Percentiles rank a stretch among this genome's conserved stretches.
These are phyloP conservation scores for Amniataba percoides DNA, from an alignment of 2,797 vertebrate species.

Conservation along the genomic window DNA sequence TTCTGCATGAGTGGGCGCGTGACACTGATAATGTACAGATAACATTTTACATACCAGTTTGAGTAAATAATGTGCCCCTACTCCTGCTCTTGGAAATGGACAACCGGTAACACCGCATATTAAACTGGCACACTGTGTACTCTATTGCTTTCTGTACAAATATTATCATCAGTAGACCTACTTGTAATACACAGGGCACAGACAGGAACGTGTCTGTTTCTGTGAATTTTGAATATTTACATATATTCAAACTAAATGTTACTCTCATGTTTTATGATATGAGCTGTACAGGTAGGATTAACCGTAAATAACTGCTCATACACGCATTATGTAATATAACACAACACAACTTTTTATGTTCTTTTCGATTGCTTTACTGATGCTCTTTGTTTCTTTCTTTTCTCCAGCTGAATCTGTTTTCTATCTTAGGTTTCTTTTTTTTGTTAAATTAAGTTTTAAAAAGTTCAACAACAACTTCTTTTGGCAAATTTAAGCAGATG, in stretches of 20 bases:
- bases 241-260: not conserved
- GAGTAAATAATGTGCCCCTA: not conserved
- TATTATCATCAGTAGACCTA: not conserved
- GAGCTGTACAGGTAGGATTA: not conserved
- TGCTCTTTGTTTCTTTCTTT: not conserved
- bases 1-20: constrained; percentile 4
- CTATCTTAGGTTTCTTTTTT: not conserved
- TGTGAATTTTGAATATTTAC: constrained; percentile 1
- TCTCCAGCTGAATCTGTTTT: not conserved
- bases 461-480: not conserved
- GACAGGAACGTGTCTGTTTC: not conserved
- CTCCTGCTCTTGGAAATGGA: not conserved
- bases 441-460: too few species aligned
- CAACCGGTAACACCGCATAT: not conserved
- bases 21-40: constrained; percentile 1
- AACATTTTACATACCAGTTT: not conserved
- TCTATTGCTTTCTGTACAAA: not conserved
- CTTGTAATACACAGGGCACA: not conserved
- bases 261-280: not conserved
- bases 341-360: not conserved
- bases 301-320: not conserved
- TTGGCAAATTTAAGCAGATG: not conserved
- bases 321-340: not conserved
- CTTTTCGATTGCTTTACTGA: not conserved
- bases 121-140: not conserved